Evolutionary conservation across 2,888 invertebrate genomes (phyloP).

Genomic region (Villa cingulata): DNA sequence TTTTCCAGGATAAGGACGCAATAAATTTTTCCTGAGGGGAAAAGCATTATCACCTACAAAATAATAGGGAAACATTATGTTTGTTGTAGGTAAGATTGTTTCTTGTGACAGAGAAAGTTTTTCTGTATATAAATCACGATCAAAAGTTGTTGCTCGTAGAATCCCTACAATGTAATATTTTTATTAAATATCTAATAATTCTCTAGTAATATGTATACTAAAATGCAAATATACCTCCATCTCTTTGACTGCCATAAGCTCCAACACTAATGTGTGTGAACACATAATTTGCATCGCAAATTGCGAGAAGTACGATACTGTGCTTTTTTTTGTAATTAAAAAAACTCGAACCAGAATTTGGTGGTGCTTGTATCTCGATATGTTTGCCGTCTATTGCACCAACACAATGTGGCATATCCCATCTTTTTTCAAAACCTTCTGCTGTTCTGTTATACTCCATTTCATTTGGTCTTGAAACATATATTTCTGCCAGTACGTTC

Average conservation of each 20-base stretch:
- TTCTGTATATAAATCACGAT: no score
- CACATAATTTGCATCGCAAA: conserved; percentile 10
- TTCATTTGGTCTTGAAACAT: conserved; percentile 2
- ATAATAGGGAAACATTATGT: no score
- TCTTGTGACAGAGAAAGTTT: no score
- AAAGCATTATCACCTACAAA: no score
- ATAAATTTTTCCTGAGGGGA: no score
- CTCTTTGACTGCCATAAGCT: conserved; percentile 10
- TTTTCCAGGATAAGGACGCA: no score
- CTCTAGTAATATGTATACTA: no score
- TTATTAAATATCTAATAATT: no score
- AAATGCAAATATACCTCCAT: conserved; percentile 7
- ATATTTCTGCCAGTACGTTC: conserved; percentile 1
- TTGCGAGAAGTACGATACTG: conserved; percentile 10
- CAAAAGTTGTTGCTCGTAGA: no score
- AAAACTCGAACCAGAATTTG: not conserved
- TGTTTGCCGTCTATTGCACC: not conserved
- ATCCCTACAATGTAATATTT: no score
- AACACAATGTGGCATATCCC: not conserved
- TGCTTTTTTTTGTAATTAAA: not conserved
- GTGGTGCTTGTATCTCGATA: not conserved
- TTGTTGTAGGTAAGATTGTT: no score
- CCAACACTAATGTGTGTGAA: conserved; percentile 11
- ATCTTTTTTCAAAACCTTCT: conserved; percentile 1
- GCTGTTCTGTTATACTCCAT: conserved; percentile 2